phyloP scores from a whole-genome alignment of 2,888 invertebrate genomes.

The Ophion ellenae region DNA sequence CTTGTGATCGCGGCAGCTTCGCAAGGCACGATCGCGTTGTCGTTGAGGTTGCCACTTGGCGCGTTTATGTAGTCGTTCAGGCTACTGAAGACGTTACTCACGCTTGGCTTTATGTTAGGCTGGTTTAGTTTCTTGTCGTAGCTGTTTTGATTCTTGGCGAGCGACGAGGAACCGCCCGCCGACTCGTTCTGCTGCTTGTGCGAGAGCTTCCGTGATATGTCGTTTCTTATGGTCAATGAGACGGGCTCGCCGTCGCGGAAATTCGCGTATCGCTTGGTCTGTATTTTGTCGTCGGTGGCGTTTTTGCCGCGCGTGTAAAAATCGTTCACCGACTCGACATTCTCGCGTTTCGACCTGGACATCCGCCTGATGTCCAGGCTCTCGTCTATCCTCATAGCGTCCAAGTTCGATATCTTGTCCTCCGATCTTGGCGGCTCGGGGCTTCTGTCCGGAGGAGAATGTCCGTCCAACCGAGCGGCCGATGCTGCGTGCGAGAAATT shows the following conservation, averaged over 20 bases:
- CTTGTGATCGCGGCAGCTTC: slow-evolving; percentile 46
- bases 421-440: not conserved
- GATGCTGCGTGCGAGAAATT: slow-evolving; percentile 27
- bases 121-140: slow-evolving; percentile 80
- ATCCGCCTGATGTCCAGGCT: slow-evolving; percentile 60
- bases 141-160: slow-evolving; percentile 75
- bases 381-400: slow-evolving; percentile 29
- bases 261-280: slow-evolving; percentile 72
- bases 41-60: slow-evolving; percentile 75
- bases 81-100: slow-evolving; percentile 88
- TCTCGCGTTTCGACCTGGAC: slow-evolving; percentile 48
- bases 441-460: not conserved
- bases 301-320: slow-evolving; percentile 74
- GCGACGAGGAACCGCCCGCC: slow-evolving; percentile 27
- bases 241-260: slow-evolving; percentile 72
- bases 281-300: slow-evolving; percentile 71
- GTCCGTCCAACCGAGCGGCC: not conserved
- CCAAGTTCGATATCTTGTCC: slow-evolving; percentile 33
- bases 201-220: slow-evolving; percentile 77
- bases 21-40: slow-evolving; percentile 60
- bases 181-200: slow-evolving; percentile 78
- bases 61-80: slow-evolving; percentile 87
- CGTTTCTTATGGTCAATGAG: slow-evolving; percentile 75
- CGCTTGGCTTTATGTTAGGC: slow-evolving; percentile 84
- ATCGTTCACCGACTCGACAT: slow-evolving; percentile 75